Conservation (phyloP, 2,113 vertebrate genomes). For the Collichthys lucidus region DNA sequence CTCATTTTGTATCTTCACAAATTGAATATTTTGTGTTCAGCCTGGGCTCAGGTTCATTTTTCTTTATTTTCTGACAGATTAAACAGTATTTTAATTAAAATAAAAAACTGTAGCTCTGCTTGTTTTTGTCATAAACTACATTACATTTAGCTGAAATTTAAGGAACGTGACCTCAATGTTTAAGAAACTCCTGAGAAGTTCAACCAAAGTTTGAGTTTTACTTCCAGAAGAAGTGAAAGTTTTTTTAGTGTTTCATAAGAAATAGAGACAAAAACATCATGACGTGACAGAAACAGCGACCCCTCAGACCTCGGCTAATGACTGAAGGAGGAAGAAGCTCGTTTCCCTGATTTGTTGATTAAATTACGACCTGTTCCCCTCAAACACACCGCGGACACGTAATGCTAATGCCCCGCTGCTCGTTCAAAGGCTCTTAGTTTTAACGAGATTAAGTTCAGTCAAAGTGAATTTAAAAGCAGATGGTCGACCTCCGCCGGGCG, state of each 20-base stretch:
- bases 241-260: not conserved
- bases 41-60: too few relatives aligned
- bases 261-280: not conserved
- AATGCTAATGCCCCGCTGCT: conserved; percentile 1
- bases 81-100: too few relatives aligned
- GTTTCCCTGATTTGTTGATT: conserved; percentile 32
- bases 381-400: conserved; percentile 5
- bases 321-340: not conserved
- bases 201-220: not conserved
- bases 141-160: not conserved
- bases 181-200: not conserved
- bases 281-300: too few relatives aligned
- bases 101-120: not conserved
- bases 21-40: too few relatives aligned
- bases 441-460: conserved; percentile 48
- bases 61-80: too few relatives aligned
- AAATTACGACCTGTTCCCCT: conserved; percentile 17
- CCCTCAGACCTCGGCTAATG: not conserved
- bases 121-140: not conserved
- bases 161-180: not conserved
- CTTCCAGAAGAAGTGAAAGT: not conserved
- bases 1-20: too few relatives aligned
- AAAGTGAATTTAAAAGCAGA: conserved; percentile 63
- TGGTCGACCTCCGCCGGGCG: conserved; percentile 36
- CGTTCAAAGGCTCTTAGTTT: conserved; percentile 33